Evolutionary conservation across 2,888 invertebrate genomes (phyloP).

Genomic region (Syrphus vitripennis): DNA sequence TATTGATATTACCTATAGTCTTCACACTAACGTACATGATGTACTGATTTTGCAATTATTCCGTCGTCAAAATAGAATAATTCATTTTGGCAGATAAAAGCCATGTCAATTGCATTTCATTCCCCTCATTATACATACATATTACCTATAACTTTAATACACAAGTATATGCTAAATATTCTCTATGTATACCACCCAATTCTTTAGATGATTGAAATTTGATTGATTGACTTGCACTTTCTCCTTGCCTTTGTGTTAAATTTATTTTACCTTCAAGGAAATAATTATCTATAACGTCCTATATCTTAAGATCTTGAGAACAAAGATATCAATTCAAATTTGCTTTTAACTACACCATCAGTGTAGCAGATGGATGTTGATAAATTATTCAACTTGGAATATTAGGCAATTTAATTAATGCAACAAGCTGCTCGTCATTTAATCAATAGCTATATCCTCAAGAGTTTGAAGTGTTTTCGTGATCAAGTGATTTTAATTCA

Average conservation of each 20-base stretch:
- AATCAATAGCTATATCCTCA: not conserved
- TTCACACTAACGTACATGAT: too few species aligned
- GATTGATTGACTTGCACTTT: slow-evolving; percentile 59
- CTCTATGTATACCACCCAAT: too few species aligned
- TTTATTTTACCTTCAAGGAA: not conserved
- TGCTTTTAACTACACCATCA: not conserved
- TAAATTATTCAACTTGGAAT: slow-evolving; percentile 10
- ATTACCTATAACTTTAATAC: not conserved
- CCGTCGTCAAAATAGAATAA: too few species aligned
- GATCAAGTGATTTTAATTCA: not conserved
- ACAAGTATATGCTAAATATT: not conserved
- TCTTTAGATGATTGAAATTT: slow-evolving; percentile 59
- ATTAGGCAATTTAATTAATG: not conserved
- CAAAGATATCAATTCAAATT: not conserved
- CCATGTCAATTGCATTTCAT: not conserved
- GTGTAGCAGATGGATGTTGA: not conserved
- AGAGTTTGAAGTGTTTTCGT: not conserved
- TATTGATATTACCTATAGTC: too few species aligned
- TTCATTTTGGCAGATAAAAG: too few species aligned
- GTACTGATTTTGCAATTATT: too few species aligned
- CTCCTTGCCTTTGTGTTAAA: not conserved
- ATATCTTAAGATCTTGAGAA: not conserved
- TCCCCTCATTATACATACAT: not conserved
- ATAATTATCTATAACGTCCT: not conserved
- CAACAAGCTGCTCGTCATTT: not conserved